Percentiles rank a stretch among this genome's conserved stretches.
phyloP scores from a whole-genome alignment of 2,113 vertebrate species.

The Eonycteris spelaea region DNA sequence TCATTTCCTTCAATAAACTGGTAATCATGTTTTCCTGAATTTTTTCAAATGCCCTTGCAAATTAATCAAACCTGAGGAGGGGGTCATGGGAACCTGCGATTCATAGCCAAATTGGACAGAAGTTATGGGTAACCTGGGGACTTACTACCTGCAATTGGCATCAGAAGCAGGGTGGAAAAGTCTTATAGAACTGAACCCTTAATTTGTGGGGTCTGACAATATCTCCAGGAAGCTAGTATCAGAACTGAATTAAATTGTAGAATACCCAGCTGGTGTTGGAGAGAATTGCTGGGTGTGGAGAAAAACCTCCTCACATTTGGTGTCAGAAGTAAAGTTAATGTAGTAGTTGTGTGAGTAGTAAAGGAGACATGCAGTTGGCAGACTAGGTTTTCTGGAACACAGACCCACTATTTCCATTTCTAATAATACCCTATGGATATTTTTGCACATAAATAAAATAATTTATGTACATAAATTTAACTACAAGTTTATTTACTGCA shows the following conservation, averaged over 20 bases:
- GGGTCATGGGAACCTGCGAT: background rate
- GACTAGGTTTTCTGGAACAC: background rate
- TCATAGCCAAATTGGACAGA: background rate
- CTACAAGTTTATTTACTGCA: background rate
- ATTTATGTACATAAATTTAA: constrained; percentile 4
- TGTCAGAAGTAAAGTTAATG: background rate
- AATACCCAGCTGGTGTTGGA: background rate
- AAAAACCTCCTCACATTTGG: background rate
- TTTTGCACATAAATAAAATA: constrained; percentile 12
- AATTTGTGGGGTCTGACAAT: background rate
- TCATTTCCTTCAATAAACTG: too few relatives aligned
- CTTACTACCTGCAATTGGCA: background rate
- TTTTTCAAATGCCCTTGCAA: background rate
- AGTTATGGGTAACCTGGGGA: background rate
- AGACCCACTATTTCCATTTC: background rate
- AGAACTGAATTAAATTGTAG: background rate
- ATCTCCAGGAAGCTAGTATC: background rate
- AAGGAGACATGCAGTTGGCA: background rate
- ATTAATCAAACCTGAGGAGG: background rate
- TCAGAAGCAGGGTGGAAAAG: background rate
- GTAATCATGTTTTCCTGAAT: background rate
- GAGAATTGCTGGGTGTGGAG: background rate
- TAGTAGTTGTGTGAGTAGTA: background rate
- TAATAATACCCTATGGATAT: background rate
- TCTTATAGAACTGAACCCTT: background rate